Base-by-base conservation (phyloP, 2,888 invertebrate genomes). In the Neelides folsomi region DNA sequence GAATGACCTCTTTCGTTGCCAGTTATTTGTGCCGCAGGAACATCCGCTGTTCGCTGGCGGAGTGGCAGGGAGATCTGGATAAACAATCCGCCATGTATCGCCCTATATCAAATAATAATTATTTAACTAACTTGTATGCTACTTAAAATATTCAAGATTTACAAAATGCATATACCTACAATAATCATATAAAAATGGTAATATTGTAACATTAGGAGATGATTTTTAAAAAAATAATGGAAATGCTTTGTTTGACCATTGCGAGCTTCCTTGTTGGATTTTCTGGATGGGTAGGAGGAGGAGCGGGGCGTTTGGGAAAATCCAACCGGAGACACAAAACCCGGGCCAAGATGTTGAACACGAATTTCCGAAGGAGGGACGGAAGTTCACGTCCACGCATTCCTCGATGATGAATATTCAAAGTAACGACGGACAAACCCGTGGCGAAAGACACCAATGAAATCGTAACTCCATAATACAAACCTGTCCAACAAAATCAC, bases 381-480 rank as follows among this genome's bases (percentile, higher is more conserved):
- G 74, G 73, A 13, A 74, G 70, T 59, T 71, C 70, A 13, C 68
- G 65, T 9, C 72, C 73, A 18, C 72, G 65, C 66, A 68, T 66
- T n/a, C 73, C 74, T 49, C 72, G 71, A 64, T 73, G 73, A 69
- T 73, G 73, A 36, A 72, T 68, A 63, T 72, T 73, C 47, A 73
- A 65, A 4, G 73, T 73, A 49, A 73, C 71, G 10, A 73, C 73
- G 4, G 72, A 71, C 47, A 69, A 60, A 6, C 67, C 68, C 15
- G 69, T 68, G 9, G 69, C 68, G 52, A 69, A 66, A 7, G 68
- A 67, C 8, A 69, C 69, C 42, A 69, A 56, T 38, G 73, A 73
- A 44, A 77, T 77, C 35, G 76, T 77, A 12, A 76, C 73, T 1
- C 76, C 76, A 62, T 77, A 77, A 66, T 77, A 77, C 44, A 77